Base-by-base conservation (phyloP, 2,113 vertebrate species). In the Orycteropus afer region DNA sequence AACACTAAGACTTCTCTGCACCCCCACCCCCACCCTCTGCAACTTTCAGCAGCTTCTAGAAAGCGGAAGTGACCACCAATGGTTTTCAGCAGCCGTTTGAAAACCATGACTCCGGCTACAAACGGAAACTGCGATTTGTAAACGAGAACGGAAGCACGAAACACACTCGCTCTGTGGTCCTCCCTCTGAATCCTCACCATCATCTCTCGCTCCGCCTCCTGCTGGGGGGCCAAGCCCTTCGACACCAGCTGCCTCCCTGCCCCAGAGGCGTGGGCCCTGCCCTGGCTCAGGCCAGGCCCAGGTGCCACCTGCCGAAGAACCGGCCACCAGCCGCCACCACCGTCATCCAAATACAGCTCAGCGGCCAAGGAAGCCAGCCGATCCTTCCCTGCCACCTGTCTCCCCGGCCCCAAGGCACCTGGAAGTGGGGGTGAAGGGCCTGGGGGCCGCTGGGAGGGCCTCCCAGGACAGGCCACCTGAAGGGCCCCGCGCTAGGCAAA, bases 11-110 rank as follows among this genome's bases (percentile, higher is more conserved):
- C 73, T 89, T 34, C 47, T 63, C 25, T 22, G 42, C 85, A 85
- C 32, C 86, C 63, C 90, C 74, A 59, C 88, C 97, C 96, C 95
- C 88, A 67, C 59, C 74, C 91, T 59, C 22, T 55, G 42, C 82
- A 81, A 85, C 65, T 90, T 87, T 78, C 5, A 92, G 96, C 78
- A 86, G 88, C 95, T 73, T 96, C 73, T 83, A 96, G 96, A 97
- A 97, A 97, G 85, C 96, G 97, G 97, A 97, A 97, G 96, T 94
- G 94, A 96, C 95, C 93, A 49, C 67, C 71, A 87, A 94, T 76
- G 67, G 93, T 94, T 95, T 89, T 94, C n/a, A 95, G 92, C 89
- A n/a, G 94, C 97, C 37, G 96, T 96, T 96, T 96, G 96, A 96
- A 97, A 96, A 93, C 93, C 59, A 45, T 85, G 95, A 51, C 88